Percentiles rank a stretch among this genome's conserved stretches.
These are phyloP conservation scores for Lithobius niger DNA, from an alignment of 1,140 invertebrate genomes.

Conservation along the genomic window DNA sequence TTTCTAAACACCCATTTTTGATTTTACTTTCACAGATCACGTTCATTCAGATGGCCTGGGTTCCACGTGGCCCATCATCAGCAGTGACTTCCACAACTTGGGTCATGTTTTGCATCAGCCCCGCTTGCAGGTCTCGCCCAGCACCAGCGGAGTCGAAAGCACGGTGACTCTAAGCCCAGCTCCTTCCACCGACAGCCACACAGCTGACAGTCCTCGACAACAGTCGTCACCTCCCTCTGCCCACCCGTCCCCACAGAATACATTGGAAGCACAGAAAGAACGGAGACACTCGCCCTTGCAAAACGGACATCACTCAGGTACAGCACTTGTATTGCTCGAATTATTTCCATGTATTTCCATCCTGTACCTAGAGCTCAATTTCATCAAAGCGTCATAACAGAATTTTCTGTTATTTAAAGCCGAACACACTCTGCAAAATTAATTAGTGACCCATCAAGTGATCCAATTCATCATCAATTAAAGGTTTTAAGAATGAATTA, in stretches of 20 bases:
- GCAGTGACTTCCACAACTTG: conserved; percentile 23
- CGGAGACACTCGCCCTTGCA: neutral
- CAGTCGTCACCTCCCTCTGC: conserved; percentile 23
- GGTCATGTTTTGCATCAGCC: conserved; percentile 42
- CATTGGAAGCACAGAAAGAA: neutral
- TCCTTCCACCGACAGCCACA: conserved; percentile 71
- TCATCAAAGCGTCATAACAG: no score
- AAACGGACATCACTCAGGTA: no score
- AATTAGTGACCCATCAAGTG: no score
- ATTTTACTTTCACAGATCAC: neutral
- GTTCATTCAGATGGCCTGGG: neutral
- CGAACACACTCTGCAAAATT: no score
- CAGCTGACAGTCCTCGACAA: conserved; percentile 60
- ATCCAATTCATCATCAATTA: no score
- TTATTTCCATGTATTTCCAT: no score
- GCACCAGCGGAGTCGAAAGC: conserved; percentile 32
- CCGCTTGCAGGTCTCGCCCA: conserved; percentile 2
- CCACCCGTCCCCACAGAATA: neutral
- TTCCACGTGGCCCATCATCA: conserved; percentile 7
- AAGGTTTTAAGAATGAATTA: no score
- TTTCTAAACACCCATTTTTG: no score
- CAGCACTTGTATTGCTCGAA: no score
- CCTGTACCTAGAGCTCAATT: no score
- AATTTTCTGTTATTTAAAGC: no score
- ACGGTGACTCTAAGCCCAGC: conserved; percentile 80